A percentile compares a stretch with the other conserved stretches of the same genome.
Conservation (phyloP, 2,797 vertebrate genomes). For the Siniperca undulata region DNA sequence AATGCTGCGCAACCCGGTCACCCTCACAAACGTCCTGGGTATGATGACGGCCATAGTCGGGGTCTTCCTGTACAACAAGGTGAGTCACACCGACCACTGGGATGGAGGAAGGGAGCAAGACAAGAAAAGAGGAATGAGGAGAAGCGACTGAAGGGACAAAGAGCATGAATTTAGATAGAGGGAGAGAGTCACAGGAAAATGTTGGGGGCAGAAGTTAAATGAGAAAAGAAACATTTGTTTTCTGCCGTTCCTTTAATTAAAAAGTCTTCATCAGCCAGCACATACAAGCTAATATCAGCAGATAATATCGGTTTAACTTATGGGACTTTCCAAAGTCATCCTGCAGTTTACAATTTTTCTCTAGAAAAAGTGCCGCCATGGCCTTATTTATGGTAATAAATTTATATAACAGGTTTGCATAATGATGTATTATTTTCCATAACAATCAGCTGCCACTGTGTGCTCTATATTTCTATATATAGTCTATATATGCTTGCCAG, state of each 20-base stretch:
- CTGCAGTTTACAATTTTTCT: background rate
- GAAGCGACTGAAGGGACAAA: background rate
- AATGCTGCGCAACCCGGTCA: slow-evolving; percentile 96
- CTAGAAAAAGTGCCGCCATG: background rate
- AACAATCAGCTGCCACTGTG: background rate
- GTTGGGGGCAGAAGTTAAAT: background rate
- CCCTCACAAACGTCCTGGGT: slow-evolving; percentile 92
- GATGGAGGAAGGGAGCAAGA: background rate
- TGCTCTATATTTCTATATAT: background rate
- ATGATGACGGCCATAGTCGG: slow-evolving; percentile 98
- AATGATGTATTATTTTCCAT: background rate
- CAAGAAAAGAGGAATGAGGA: background rate
- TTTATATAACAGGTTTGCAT: background rate
- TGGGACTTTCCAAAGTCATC: background rate
- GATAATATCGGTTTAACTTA: background rate
- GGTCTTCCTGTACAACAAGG: slow-evolving; percentile 99
- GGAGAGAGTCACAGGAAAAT: background rate
- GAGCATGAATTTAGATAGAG: background rate
- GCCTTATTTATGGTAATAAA: background rate
- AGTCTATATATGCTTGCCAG: background rate
- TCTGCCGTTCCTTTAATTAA: background rate
- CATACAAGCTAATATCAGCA: background rate
- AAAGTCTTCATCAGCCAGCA: background rate
- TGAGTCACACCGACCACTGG: slow-evolving; percentile 55
- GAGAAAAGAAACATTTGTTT: background rate